phyloP scores from a whole-genome alignment of 2,888 invertebrate genomes.

The Euzophera pinguis region DNA sequence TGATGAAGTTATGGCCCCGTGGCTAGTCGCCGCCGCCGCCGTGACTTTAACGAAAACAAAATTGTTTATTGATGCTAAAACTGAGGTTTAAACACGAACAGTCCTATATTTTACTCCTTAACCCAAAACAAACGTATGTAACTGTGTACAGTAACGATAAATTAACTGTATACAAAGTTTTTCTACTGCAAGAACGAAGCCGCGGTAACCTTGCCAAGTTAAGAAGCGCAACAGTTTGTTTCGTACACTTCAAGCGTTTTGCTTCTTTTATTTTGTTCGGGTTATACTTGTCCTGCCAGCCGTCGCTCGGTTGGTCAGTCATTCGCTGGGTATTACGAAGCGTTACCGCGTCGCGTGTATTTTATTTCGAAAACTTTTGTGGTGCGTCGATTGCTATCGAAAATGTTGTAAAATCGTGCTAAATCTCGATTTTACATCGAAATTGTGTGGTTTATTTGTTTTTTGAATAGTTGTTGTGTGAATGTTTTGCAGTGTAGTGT shows the following conservation, averaged over 20 bases:
- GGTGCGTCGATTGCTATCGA: conserved; percentile 49
- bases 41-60: conserved; percentile 66
- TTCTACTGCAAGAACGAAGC: conserved; percentile 51
- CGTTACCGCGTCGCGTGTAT: conserved; percentile 44
- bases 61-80: conserved; percentile 51
- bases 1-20: conserved; percentile 18
- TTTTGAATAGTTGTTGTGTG: conserved; percentile 44
- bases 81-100: conserved; percentile 57
- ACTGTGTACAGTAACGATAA: conserved; percentile 45
- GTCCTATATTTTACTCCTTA: conserved; percentile 45
- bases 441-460: conserved; percentile 39
- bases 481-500: conserved; percentile 41
- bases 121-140: conserved; percentile 49
- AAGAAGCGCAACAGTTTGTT: conserved; percentile 52
- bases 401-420: conserved; percentile 44
- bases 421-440: conserved; percentile 41
- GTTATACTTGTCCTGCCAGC: conserved; percentile 59
- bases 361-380: conserved; percentile 58
- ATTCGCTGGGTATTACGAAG: conserved; percentile 41
- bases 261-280: conserved; percentile 55
- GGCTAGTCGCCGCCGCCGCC: conserved; percentile 23
- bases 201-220: conserved; percentile 55
- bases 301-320: conserved; percentile 42
- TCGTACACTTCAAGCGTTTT: conserved; percentile 36
- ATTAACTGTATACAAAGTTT: conserved; percentile 46